Evolutionary conservation across 2,888 invertebrate species (phyloP).

Genomic region (Ochlodes sylvanus): DNA sequence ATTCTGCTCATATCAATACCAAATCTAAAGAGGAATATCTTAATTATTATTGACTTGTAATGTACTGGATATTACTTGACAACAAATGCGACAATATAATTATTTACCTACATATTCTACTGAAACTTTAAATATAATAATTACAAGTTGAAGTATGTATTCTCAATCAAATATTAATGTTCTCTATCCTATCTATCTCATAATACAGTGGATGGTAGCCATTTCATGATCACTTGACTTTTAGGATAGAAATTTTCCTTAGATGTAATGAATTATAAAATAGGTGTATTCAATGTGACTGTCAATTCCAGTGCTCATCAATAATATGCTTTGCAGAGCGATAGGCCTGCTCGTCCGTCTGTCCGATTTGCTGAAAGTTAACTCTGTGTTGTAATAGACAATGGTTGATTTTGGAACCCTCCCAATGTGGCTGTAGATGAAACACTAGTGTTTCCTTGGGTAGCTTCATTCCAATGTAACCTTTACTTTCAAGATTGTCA

Average conservation of each 20-base stretch:
- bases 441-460: constrained; percentile 42
- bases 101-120: too few relatives aligned
- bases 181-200: background rate
- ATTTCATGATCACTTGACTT: constrained; percentile 10
- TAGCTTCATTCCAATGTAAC: constrained; percentile 66
- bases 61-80: background rate
- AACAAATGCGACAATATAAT: too few relatives aligned
- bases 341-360: constrained; percentile 1
- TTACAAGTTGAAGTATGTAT: too few relatives aligned
- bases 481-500: constrained; percentile 49
- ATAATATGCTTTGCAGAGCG: constrained; percentile 22
- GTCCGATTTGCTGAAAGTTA: background rate
- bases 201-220: background rate
- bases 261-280: constrained; percentile 15
- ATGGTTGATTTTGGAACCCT: background rate
- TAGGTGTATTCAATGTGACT: constrained; percentile 19
- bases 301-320: constrained; percentile 15
- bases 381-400: constrained; percentile 4
- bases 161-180: background rate
- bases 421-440: constrained; percentile 14
- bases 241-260: constrained; percentile 18
- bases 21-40: too few relatives aligned
- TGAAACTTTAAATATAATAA: too few relatives aligned
- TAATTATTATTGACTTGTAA: too few relatives aligned
- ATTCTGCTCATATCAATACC: background rate